phyloP scores from a whole-genome alignment of 2,888 invertebrate species.

The Atethmia centrago region DNA sequence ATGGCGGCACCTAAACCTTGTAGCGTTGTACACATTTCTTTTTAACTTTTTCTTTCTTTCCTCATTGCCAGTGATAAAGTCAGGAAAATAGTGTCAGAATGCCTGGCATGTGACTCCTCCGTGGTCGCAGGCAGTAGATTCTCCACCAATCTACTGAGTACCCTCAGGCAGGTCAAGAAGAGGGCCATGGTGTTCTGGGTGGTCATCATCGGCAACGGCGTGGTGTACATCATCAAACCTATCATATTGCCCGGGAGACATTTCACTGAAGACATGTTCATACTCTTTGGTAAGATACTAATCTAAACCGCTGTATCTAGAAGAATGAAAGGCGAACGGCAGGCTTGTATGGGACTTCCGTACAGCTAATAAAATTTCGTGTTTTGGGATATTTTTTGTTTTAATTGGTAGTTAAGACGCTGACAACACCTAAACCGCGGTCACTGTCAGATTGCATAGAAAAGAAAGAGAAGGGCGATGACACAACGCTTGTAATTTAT shows the following conservation, averaged over 20 bases:
- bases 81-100: constrained; percentile 69
- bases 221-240: constrained; percentile 71
- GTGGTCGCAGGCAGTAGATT: constrained; percentile 71
- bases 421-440: too few relatives aligned
- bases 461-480: too few relatives aligned
- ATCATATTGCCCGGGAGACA: constrained; percentile 76
- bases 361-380: too few relatives aligned
- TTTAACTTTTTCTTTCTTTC: background rate
- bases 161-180: constrained; percentile 73
- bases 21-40: background rate
- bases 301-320: too few relatives aligned
- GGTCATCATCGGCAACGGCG: constrained; percentile 72
- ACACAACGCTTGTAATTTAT: too few relatives aligned
- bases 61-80: constrained; percentile 67
- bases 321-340: too few relatives aligned
- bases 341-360: too few relatives aligned
- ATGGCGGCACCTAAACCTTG: background rate
- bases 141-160: constrained; percentile 67
- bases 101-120: constrained; percentile 67
- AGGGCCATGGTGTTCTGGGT: constrained; percentile 77
- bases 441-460: too few relatives aligned
- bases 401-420: too few relatives aligned
- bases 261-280: constrained; percentile 71
- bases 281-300: constrained; percentile 27
- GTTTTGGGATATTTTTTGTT: too few relatives aligned